Evolutionary conservation across 2,113 vertebrate species (phyloP).

Genomic region (Aegypius monachus): DNA sequence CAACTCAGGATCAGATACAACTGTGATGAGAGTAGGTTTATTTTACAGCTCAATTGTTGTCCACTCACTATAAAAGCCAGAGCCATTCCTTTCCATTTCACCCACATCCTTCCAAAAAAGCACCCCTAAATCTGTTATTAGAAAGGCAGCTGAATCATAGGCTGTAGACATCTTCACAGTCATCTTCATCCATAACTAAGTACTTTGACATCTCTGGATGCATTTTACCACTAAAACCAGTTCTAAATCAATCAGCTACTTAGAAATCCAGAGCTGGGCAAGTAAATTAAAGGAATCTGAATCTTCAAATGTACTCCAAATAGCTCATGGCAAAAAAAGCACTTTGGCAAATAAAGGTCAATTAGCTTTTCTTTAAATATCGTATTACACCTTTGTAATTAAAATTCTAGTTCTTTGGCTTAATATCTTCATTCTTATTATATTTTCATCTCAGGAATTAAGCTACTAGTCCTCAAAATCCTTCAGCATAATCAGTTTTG

Average conservation of each 20-base stretch:
- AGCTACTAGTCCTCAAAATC: background rate
- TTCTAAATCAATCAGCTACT: background rate
- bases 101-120: background rate
- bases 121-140: background rate
- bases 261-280: background rate
- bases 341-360: background rate
- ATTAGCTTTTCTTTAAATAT: background rate
- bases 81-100: background rate
- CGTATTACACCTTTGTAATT: background rate
- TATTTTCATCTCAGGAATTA: background rate
- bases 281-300: background rate
- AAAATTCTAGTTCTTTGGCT: background rate
- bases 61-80: background rate
- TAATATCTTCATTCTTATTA: background rate
- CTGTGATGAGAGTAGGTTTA: background rate
- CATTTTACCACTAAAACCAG: background rate
- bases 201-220: background rate
- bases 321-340: background rate
- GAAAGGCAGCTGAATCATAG: background rate
- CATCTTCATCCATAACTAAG: background rate
- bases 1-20: background rate
- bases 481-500: background rate
- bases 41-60: background rate
- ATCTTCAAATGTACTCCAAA: background rate
- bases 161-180: background rate